Evolutionary conservation across 2,113 vertebrate genomes (phyloP).

Genomic region (Brachirus orientalis): DNA sequence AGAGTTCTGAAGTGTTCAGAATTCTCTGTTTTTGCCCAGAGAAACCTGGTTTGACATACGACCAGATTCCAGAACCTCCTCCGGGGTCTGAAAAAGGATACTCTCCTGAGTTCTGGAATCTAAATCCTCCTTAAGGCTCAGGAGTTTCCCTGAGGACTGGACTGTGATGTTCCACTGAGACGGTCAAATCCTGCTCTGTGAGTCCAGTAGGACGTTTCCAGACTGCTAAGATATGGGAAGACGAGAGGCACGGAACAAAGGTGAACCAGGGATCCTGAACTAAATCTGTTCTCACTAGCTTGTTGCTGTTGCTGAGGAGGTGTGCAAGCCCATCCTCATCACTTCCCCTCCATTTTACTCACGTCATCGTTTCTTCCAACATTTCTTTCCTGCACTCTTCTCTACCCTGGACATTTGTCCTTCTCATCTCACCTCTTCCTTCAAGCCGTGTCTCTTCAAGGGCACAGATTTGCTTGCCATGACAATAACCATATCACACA

Average conservation of each 20-base stretch:
- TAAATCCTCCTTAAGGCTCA: slow-evolving; percentile 27
- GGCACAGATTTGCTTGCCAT: slow-evolving; percentile 51
- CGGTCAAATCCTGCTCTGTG: slow-evolving; percentile 21
- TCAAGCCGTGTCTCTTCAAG: slow-evolving; percentile 30
- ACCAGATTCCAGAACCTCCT: slow-evolving; percentile 33
- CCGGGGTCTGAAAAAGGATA: slow-evolving; percentile 12
- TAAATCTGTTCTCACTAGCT: slow-evolving; percentile 47
- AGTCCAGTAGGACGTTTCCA: slow-evolving; percentile 14
- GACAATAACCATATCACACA: slow-evolving; percentile 46
- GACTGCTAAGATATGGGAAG: slow-evolving; percentile 21
- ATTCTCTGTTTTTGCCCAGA: slow-evolving; percentile 18
- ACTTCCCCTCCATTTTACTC: slow-evolving; percentile 2
- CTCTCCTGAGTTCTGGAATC: slow-evolving; percentile 20
- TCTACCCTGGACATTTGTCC: not conserved
- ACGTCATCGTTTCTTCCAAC: slow-evolving; percentile 5
- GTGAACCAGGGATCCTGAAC: slow-evolving; percentile 43
- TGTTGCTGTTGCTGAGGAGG: slow-evolving; percentile 48
- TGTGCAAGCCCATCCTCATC: slow-evolving; percentile 17
- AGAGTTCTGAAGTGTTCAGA: slow-evolving; percentile 59
- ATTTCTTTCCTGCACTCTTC: slow-evolving; percentile 9
- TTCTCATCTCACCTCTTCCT: slow-evolving; percentile 14
- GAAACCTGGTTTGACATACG: slow-evolving; percentile 21
- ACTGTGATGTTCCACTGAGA: slow-evolving; percentile 23
- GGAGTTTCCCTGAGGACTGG: slow-evolving; percentile 20
- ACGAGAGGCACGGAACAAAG: not conserved